phyloP scores from a whole-genome alignment of 2,113 vertebrate genomes.

The Carassius auratus region DNA sequence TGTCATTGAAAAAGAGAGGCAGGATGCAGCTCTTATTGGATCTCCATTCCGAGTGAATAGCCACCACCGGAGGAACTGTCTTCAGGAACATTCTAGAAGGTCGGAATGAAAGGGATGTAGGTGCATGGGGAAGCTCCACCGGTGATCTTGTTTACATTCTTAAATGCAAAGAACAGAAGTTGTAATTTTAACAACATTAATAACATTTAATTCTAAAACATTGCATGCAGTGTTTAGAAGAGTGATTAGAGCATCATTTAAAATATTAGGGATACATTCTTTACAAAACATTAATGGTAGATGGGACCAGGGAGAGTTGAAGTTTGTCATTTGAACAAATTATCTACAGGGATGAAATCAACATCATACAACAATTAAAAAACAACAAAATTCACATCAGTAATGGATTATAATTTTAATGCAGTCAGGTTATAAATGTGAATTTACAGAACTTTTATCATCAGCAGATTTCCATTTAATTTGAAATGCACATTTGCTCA shows the following conservation, averaged over 20 bases:
- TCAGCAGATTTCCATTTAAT: not conserved
- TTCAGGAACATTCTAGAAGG: slow-evolving; percentile 95
- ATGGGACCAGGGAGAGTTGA: too few species aligned
- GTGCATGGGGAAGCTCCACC: slow-evolving; percentile 61
- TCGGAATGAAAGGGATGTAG: slow-evolving; percentile 56
- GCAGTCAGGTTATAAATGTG: not conserved
- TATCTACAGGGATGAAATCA: too few species aligned
- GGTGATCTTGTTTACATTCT: slow-evolving; percentile 77
- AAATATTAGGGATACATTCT: too few species aligned
- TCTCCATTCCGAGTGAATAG: slow-evolving; percentile 90
- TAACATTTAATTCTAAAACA: not conserved
- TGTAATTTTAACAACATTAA: slow-evolving; percentile 13
- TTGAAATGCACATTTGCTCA: too few species aligned
- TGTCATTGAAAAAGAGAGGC: slow-evolving; percentile 83
- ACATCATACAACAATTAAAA: too few species aligned
- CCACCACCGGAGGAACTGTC: slow-evolving; percentile 86
- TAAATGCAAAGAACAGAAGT: slow-evolving; percentile 51
- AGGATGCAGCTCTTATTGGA: slow-evolving; percentile 85
- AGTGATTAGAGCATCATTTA: not conserved
- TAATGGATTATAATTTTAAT: not conserved
- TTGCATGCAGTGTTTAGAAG: not conserved
- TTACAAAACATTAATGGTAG: not conserved
- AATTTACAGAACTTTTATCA: not conserved
- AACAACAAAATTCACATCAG: too few species aligned
- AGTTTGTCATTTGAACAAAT: too few species aligned